These are phyloP conservation scores for Mormyrops attenuatus DNA, from an alignment of 2,797 vertebrate species.

Conservation along the genomic window DNA sequence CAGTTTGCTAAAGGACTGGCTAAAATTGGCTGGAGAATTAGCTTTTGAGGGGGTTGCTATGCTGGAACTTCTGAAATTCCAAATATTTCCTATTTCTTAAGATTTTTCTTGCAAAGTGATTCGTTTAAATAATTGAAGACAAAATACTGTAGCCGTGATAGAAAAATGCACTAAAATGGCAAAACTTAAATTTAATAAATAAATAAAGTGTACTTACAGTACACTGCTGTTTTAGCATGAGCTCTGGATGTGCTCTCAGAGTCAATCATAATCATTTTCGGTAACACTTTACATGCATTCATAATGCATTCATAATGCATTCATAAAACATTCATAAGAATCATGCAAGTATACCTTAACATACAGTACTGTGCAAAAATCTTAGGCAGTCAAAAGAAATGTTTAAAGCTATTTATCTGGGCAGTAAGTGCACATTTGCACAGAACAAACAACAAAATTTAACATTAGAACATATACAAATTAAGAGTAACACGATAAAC, in stretches of 20 bases:
- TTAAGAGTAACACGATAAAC: too few relatives aligned
- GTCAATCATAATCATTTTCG: neutral
- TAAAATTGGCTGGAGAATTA: neutral
- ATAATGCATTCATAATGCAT: neutral
- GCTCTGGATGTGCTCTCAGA: neutral
- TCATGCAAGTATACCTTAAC: neutral
- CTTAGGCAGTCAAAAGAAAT: too few relatives aligned
- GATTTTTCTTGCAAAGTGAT: neutral
- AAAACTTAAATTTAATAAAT: too few relatives aligned
- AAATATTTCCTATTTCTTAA: neutral
- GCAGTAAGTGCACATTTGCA: too few relatives aligned
- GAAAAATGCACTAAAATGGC: neutral
- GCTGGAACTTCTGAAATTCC: neutral
- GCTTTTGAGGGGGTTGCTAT: neutral
- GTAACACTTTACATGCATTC: neutral
- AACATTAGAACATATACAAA: too few relatives aligned
- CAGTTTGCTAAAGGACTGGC: neutral
- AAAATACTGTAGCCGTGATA: neutral
- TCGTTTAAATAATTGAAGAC: neutral
- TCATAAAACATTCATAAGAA: neutral
- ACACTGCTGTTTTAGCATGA: too few relatives aligned
- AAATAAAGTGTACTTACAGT: too few relatives aligned
- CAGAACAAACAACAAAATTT: too few relatives aligned
- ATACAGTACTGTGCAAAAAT: neutral
- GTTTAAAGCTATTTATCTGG: too few relatives aligned